Evolutionary conservation across 2,888 invertebrate genomes (phyloP).

Genomic region (Meta bourneti): DNA sequence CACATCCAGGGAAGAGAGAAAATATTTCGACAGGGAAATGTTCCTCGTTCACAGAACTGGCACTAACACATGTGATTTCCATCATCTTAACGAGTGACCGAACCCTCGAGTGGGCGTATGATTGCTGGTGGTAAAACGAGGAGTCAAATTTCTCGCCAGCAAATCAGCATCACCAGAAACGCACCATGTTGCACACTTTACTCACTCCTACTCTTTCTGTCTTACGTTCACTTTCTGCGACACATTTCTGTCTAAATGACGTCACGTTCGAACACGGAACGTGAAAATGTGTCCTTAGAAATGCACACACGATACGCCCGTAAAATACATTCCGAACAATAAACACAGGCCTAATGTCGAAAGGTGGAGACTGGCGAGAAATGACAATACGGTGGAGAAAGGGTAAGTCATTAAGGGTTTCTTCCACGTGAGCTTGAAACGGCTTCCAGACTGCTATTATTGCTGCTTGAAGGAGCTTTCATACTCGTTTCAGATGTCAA

Average conservation of each 20-base stretch:
- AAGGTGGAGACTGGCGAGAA: not conserved
- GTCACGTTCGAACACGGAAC: not conserved
- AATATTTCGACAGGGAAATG: too few species aligned
- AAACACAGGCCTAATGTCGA: not conserved
- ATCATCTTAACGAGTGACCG: not conserved
- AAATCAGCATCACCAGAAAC: not conserved
- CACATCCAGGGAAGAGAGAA: too few species aligned
- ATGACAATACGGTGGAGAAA: not conserved
- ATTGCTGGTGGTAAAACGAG: not conserved
- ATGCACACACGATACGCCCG: constrained; percentile 8
- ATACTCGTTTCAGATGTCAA: too few species aligned
- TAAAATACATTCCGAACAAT: constrained; percentile 7
- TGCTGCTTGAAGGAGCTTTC: too few species aligned
- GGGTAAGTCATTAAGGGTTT: not conserved
- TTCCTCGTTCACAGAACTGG: too few species aligned
- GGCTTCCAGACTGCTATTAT: not conserved
- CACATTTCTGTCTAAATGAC: not conserved
- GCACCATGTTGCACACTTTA: not conserved
- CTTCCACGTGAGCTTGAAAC: not conserved
- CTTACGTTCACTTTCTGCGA: not conserved
- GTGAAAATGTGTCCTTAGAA: not conserved
- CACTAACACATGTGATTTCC: not conserved
- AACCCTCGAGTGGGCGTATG: not conserved
- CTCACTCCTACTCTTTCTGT: too few species aligned
- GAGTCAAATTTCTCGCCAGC: not conserved